Percentiles rank a stretch among this genome's conserved stretches.
Evolutionary conservation across 2,113 vertebrate genomes (phyloP).

Genomic region (Callipepla squamata): DNA sequence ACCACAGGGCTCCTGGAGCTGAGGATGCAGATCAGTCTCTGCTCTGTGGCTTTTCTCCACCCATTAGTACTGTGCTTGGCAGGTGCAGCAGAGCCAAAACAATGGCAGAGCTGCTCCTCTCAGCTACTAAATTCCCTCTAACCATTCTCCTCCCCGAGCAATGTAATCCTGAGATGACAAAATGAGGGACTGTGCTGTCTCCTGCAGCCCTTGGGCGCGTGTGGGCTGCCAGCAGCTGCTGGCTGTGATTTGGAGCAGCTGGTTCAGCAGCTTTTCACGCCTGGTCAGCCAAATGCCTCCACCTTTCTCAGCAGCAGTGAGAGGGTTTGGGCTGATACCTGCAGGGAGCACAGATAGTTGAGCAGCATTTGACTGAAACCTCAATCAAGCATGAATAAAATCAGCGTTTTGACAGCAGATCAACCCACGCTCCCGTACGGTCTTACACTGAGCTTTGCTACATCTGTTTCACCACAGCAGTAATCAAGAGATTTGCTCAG

Average conservation of each 20-base stretch:
- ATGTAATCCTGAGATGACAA: neutral
- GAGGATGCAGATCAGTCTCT: too few relatives aligned
- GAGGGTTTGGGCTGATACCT: neutral
- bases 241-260: neutral
- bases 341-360: neutral
- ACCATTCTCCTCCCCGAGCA: neutral
- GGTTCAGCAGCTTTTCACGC: neutral
- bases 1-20: neutral
- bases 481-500: neutral
- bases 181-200: neutral
- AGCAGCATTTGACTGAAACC: fast-evolving
- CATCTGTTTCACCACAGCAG: neutral
- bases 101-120: neutral
- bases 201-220: neutral
- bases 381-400: neutral
- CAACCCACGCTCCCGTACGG: neutral
- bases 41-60: neutral
- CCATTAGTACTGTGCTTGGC: neutral
- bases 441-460: neutral
- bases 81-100: neutral
- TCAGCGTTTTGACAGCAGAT: neutral
- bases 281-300: neutral
- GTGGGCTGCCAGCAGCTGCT: neutral
- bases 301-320: neutral
- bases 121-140: neutral